Percentiles rank a stretch among this genome's conserved stretches.
Evolutionary conservation across 2,113 vertebrate genomes (phyloP).

Genomic region (Progne subis): DNA sequence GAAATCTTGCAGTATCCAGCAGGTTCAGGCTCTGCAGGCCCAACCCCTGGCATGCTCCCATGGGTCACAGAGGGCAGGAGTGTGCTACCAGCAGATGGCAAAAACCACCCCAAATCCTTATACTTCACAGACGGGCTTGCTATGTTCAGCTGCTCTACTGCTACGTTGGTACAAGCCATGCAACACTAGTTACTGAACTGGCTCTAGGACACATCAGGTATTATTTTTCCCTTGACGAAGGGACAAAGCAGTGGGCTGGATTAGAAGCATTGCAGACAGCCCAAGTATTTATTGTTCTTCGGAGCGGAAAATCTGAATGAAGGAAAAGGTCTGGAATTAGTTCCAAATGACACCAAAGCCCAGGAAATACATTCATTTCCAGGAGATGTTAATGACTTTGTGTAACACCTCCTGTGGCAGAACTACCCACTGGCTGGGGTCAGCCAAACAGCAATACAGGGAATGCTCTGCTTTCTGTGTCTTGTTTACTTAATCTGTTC

Average conservation of each 20-base stretch:
- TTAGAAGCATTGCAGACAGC: neutral
- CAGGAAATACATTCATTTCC: neutral
- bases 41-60: neutral
- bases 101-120: neutral
- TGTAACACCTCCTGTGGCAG: neutral
- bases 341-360: neutral
- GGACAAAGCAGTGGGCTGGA: neutral
- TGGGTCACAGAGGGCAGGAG: neutral
- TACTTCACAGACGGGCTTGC: neutral
- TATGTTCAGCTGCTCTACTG: neutral
- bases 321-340: neutral
- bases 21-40: neutral
- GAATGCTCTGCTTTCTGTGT: neutral
- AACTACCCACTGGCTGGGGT: neutral
- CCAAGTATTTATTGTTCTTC: neutral
- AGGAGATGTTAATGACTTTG: neutral
- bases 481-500: slow-evolving; percentile 11
- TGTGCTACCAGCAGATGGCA: rapidly evolving
- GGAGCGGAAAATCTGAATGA: neutral
- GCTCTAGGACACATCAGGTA: neutral
- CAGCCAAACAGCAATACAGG: neutral
- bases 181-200: neutral
- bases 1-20: neutral
- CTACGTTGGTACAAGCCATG: rapidly evolving
- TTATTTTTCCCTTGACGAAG: neutral